Conservation (phyloP, 2,888 invertebrate genomes). For the Habroteleia sp. region DNA sequence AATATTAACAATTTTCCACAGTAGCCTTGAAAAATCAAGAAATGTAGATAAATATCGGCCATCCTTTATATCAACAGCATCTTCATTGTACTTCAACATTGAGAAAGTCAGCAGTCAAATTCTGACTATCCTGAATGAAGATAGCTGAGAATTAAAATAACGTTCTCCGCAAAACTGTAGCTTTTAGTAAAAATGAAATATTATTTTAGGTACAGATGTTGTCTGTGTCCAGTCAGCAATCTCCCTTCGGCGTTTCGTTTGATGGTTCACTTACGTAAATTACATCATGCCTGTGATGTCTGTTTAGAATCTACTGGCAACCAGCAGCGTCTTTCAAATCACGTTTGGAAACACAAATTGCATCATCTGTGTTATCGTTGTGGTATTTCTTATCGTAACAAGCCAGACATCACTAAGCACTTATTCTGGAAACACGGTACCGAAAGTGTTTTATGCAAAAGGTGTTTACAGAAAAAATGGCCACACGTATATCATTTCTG, state of each 20-base stretch:
- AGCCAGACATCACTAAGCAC: conserved; percentile 93
- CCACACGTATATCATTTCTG: conserved; percentile 96
- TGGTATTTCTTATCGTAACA: conserved; percentile 93
- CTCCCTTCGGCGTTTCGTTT: conserved; percentile 93
- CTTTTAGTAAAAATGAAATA: too few species aligned
- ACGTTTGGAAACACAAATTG: conserved; percentile 95
- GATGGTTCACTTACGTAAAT: conserved; percentile 93
- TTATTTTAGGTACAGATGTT: conserved; percentile 85
- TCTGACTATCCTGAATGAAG: too few species aligned
- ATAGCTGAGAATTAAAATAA: too few species aligned
- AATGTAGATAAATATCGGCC: too few species aligned
- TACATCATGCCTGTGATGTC: conserved; percentile 93
- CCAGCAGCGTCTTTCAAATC: conserved; percentile 90
- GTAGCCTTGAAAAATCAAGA: too few species aligned
- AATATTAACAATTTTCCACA: too few species aligned
- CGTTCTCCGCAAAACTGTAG: too few species aligned
- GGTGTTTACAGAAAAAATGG: conserved; percentile 94
- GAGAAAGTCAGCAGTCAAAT: too few species aligned
- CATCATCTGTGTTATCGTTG: conserved; percentile 94
- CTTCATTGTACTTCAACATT: too few species aligned
- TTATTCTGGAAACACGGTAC: conserved; percentile 96
- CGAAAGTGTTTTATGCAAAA: conserved; percentile 91
- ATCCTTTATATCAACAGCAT: too few species aligned
- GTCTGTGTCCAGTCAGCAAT: conserved; percentile 88
- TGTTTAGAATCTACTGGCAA: conserved; percentile 91